Conservation (phyloP, 2,113 vertebrate genomes). For the Antennarius striatus region DNA sequence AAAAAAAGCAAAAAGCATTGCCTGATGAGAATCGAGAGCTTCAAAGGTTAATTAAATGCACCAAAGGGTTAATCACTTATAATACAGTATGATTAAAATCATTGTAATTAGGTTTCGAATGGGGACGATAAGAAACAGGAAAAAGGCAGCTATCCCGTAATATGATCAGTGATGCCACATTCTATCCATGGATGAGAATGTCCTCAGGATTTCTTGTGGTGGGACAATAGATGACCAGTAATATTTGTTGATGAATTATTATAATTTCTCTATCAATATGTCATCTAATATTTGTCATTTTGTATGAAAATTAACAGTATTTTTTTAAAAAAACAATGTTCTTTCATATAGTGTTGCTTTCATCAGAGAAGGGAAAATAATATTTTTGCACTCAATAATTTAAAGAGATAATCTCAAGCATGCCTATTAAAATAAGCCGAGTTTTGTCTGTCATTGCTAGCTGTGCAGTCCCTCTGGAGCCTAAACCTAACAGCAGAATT, state of each 20-base stretch:
- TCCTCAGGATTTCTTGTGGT: slow-evolving; percentile 35
- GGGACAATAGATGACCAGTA: slow-evolving; percentile 38
- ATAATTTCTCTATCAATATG: slow-evolving; percentile 10
- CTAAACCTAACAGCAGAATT: slow-evolving; percentile 32
- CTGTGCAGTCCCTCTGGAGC: slow-evolving; percentile 25
- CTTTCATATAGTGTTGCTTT: slow-evolving; percentile 31
- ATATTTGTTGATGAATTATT: slow-evolving; percentile 34
- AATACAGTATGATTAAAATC: slow-evolving; percentile 80
- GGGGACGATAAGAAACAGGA: slow-evolving; percentile 61
- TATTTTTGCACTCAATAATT: slow-evolving; percentile 25
- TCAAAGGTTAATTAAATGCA: slow-evolving; percentile 80
- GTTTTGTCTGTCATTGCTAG: slow-evolving; percentile 30
- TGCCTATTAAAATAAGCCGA: slow-evolving; percentile 45
- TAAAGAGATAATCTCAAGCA: slow-evolving; percentile 41
- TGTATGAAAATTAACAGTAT: slow-evolving; percentile 12
- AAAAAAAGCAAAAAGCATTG: slow-evolving; percentile 53
- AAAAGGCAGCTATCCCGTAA: slow-evolving; percentile 59
- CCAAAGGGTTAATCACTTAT: slow-evolving; percentile 80
- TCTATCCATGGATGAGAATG: slow-evolving; percentile 6
- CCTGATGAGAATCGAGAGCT: slow-evolving; percentile 70
- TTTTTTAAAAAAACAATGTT: slow-evolving; percentile 17
- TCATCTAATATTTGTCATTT: slow-evolving; percentile 25
- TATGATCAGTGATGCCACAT: slow-evolving; percentile 59
- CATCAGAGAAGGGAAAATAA: slow-evolving; percentile 16
- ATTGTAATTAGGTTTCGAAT: slow-evolving; percentile 75